phyloP scores from a whole-genome alignment of 2,888 invertebrate species.

The Leucophenga maculata region DNA sequence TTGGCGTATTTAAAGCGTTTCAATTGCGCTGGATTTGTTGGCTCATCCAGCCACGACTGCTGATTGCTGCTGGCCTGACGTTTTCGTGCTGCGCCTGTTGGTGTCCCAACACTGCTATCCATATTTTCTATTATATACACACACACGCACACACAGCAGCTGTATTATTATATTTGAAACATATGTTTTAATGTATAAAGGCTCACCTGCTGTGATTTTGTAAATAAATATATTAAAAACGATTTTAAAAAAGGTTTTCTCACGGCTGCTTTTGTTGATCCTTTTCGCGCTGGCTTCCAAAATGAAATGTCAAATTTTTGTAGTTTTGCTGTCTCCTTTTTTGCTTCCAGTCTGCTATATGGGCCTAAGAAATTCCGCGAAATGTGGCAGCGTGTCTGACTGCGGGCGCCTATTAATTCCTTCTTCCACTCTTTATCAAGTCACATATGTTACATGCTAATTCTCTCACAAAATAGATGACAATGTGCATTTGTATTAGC shows the following conservation, averaged over 20 bases:
- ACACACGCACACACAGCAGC: background rate
- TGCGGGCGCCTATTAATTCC: background rate
- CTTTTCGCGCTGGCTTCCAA: no score
- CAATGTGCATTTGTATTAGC: no score
- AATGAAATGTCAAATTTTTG: no score
- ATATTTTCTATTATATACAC: background rate
- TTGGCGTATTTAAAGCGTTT: conserved; percentile 10
- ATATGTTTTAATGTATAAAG: background rate
- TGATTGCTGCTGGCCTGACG: background rate
- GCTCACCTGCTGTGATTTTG: background rate
- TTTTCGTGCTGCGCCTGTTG: background rate
- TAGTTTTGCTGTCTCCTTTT: no score
- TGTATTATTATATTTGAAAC: background rate
- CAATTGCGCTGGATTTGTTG: background rate
- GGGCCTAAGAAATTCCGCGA: no score
- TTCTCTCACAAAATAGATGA: no score
- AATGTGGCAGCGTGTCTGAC: no score
- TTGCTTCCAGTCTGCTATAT: no score
- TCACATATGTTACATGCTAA: no score
- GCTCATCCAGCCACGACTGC: background rate
- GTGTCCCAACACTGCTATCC: background rate
- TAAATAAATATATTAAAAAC: background rate
- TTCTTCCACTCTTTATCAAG: no score
- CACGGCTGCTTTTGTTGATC: no score
- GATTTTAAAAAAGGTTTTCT: no score